Evolutionary conservation across 2,797 vertebrate genomes (phyloP).

Genomic region (Scleropages formosus): DNA sequence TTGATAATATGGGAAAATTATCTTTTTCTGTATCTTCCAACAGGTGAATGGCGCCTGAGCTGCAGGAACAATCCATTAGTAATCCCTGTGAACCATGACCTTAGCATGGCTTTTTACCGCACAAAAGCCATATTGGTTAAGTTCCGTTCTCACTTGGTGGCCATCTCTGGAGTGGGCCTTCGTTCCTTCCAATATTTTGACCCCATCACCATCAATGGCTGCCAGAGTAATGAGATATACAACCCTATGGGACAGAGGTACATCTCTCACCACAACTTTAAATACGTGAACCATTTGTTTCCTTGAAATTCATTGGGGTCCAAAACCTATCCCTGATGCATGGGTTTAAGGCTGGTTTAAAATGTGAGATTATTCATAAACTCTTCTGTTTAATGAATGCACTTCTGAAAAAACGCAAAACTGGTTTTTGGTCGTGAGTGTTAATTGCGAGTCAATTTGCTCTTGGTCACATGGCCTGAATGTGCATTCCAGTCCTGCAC

Average conservation of each 20-base stretch:
- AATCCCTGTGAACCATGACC: conserved; percentile 81
- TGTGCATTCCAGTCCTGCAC: neutral
- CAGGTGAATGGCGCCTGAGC: conserved; percentile 77
- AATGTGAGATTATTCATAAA: too few relatives aligned
- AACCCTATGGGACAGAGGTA: conserved; percentile 80
- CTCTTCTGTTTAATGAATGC: neutral
- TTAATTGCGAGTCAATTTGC: neutral
- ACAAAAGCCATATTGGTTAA: conserved; percentile 75
- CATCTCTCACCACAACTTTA: conserved; percentile 41
- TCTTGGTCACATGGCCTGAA: neutral
- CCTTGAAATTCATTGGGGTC: neutral
- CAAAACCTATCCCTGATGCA: too few relatives aligned
- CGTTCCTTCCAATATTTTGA: conserved; percentile 82
- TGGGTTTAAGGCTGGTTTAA: too few relatives aligned
- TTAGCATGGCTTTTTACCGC: conserved; percentile 79
- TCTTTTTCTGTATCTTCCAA: conserved; percentile 46
- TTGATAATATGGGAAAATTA: neutral
- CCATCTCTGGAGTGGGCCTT: conserved; percentile 80
- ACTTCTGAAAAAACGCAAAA: neutral
- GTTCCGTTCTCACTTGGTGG: conserved; percentile 75
- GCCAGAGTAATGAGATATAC: conserved; percentile 84
- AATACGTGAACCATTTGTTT: neutral
- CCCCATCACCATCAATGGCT: conserved; percentile 81
- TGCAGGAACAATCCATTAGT: conserved; percentile 82
- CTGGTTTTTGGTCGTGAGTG: neutral